Base-by-base conservation (phyloP, 35 echinoderm and acorn worm genomes). In the Ophioderma brevispina region DNA sequence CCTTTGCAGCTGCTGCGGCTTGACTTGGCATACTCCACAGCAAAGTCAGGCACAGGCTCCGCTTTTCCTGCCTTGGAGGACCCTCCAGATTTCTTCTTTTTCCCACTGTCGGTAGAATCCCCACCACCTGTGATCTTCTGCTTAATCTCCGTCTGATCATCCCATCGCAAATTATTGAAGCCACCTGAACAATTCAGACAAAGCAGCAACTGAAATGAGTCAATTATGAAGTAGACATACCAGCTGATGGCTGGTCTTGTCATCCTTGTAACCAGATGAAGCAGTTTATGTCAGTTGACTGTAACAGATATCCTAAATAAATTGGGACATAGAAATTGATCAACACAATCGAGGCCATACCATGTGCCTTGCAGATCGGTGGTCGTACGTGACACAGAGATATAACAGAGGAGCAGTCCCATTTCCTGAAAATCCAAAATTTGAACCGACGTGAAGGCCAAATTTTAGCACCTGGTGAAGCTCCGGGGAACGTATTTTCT, bases 21-120 rank as follows among this genome's bases (percentile, higher is more conserved):
- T 32, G 97, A 99, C 64, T 92, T 99, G n/a, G 97, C 97, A 91
- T 99, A 99, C 75, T 90, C 97, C 25, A 95, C 93, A 38, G 80
- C 55, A 84, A 95, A 99, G 63, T 93, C 83, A 31, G 70, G 79
- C 50, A 93, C 32, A 28, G 86, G 76, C 0, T 81, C 78, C 70
- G 83, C 5, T 55, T 76, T 78, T 13, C 56, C 78, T 80, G 83
- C 5, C 78, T 76, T 78, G 49, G 63, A 28, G 3, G 39, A 78
- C 76, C 52, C 35, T 36, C 79, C 82, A 36, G 89, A 80, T 33
- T 32, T 82, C 19, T 77, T 79, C 28, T 87, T 90, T 19, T 39
- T 70, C 21, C 79, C 81, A 15, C 70, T 79, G 32, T 35, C 78
- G 32, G 89, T 30, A 6, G 59, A 70, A 25, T 70, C 59, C 18